phyloP scores from a whole-genome alignment of 2,113 vertebrate species.

The Protomyctophum bolini region DNA sequence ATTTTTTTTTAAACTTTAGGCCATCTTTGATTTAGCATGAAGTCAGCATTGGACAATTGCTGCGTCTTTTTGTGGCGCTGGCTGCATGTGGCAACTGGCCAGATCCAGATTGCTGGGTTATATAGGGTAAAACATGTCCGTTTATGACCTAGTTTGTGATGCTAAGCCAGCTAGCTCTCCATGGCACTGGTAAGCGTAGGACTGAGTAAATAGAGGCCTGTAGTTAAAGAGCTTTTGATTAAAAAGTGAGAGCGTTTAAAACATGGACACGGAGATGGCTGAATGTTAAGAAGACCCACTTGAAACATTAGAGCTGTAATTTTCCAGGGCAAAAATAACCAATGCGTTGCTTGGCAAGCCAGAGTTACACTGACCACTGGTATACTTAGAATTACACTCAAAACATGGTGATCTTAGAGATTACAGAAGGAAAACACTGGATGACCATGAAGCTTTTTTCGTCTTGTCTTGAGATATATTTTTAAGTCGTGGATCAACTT shows the following conservation, averaged over 20 bases:
- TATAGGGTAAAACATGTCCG: conserved; percentile 19
- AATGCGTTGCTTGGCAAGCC: conserved; percentile 44
- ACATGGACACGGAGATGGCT: conserved; percentile 42
- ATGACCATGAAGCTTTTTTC: conserved; percentile 10
- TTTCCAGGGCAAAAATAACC: conserved; percentile 79
- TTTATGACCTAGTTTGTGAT: conserved; percentile 8
- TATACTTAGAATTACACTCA: conserved; percentile 68
- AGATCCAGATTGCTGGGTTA: not conserved
- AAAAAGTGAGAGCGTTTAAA: conserved; percentile 63
- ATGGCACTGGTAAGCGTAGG: conserved; percentile 17
- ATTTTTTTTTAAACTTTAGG: too few relatives aligned
- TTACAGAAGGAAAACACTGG: conserved; percentile 55
- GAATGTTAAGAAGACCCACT: conserved; percentile 33
- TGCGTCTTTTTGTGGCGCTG: too few relatives aligned
- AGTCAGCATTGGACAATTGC: too few relatives aligned
- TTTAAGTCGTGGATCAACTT: not conserved
- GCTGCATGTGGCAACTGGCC: too few relatives aligned
- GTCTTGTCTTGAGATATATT: not conserved
- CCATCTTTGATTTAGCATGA: too few relatives aligned
- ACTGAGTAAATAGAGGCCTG: conserved; percentile 34
- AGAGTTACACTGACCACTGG: conserved; percentile 66
- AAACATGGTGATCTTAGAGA: conserved; percentile 48
- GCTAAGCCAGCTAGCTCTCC: conserved; percentile 26
- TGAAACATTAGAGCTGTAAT: conserved; percentile 80
- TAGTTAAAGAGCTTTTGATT: conserved; percentile 59